Base-by-base conservation (phyloP, 2,888 invertebrate genomes). In the Ormyrus labotus region DNA sequence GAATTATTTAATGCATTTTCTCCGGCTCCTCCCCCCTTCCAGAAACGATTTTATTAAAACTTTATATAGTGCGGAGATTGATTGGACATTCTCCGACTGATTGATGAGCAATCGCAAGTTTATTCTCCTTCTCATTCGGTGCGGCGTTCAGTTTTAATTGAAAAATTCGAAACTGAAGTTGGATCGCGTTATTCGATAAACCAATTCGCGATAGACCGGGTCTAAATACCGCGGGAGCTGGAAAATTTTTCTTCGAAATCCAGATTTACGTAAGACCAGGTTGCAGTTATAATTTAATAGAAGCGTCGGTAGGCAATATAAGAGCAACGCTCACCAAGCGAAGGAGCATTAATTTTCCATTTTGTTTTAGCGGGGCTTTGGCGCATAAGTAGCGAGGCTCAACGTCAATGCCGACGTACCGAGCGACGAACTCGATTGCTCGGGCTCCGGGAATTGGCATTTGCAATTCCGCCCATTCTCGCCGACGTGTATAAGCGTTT, bases 401-500 rank as follows among this genome's bases (percentile, higher is more conserved):
- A 64, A 50, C 64, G 64, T 50, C 64, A 64, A 64, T 50, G 48
- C 64, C 64, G 64, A 13, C 13, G 13, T 13, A 13, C 13, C 13
- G 13, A 13, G 13, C 13, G 13, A 64, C 64, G 48, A 64, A 64
- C 50, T 64, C 64, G 64, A 64, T 48, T 60, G 60, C 19, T 60
- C 60, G 19, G 34, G 34, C 34, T 34, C 34, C 34, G 34, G 34
- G 13, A 65, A 50, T 65, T 65, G 19, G 51, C 55, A 53, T 68
- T 55, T 53, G 55, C 68, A 55, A 68, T 68, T 68, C 34, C 68
- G n/a, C 47, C 47, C 68, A 48, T 8, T 65, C 65, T 6, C 65
- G 4, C n/a, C 55, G 13, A 45, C 45, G 34, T 34, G 0, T 34
- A 34, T 34, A 34, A 34, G 34, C 34, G 34, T 34, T 34, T 34